A percentile compares a stretch with the other conserved stretches of the same genome.
Conservation (phyloP, 2,888 invertebrate genomes). For the Xestoiulus laeticollis region DNA sequence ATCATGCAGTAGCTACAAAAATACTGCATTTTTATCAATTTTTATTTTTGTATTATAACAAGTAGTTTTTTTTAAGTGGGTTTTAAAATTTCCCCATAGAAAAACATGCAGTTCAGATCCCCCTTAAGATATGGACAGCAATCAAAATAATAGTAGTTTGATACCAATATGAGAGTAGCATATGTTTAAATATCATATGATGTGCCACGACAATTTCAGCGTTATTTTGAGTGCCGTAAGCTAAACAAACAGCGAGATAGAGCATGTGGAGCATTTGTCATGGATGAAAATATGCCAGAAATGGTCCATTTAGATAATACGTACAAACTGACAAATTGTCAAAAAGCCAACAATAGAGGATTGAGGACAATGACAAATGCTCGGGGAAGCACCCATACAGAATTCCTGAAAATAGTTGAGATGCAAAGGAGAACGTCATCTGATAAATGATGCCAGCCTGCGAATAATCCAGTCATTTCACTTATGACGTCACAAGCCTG, state of each 20-base stretch:
- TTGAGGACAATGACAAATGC: not conserved
- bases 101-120: too few species aligned
- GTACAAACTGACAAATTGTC: not conserved
- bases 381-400: not conserved
- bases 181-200: too few species aligned
- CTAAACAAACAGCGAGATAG: not conserved
- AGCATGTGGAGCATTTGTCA: not conserved
- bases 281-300: not conserved
- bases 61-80: too few species aligned
- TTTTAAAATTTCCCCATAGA: too few species aligned
- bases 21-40: too few species aligned
- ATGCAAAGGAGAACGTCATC: not conserved
- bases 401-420: not conserved
- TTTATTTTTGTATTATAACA: too few species aligned
- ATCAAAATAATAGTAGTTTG: too few species aligned
- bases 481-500: not conserved
- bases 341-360: not conserved
- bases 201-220: too few species aligned
- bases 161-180: too few species aligned
- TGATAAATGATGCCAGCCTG: not conserved
- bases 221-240: not conserved
- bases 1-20: too few species aligned
- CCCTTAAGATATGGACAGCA: too few species aligned
- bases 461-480: conserved; percentile 9
- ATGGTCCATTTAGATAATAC: not conserved